A percentile compares a stretch with the other conserved stretches of the same genome.
phyloP scores from a whole-genome alignment of 2,797 vertebrate species.

The Synanceia verrucosa region DNA sequence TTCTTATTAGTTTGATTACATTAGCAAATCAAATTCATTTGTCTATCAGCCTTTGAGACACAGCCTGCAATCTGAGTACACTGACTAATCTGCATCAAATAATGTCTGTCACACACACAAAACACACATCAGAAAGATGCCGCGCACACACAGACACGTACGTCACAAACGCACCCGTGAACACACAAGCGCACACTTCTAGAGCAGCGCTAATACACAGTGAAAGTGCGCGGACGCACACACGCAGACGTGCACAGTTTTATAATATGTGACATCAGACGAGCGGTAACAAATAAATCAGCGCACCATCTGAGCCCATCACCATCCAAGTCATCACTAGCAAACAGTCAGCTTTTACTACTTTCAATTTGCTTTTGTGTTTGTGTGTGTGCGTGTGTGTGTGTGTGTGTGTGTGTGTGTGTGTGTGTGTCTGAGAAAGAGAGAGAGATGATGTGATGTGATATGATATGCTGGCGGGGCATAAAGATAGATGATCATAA shows the following conservation, averaged over 20 bases:
- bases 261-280: constrained; percentile 94
- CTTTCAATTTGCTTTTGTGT: constrained; percentile 96
- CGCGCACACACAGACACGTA: constrained; percentile 11
- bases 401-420: constrained; percentile 17
- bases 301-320: constrained; percentile 96
- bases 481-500: constrained; percentile 99
- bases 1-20: constrained; percentile 99
- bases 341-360: constrained; percentile 99
- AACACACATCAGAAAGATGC: constrained; percentile 32
- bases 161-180: neutral
- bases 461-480: constrained; percentile 95
- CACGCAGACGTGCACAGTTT: constrained; percentile 43
- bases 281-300: constrained; percentile 99
- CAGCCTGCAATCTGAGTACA: constrained; percentile 95
- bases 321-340: constrained; percentile 94
- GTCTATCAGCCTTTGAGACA: constrained; percentile 94
- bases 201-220: constrained; percentile 21
- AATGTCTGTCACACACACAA: constrained; percentile 83
- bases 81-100: constrained; percentile 98
- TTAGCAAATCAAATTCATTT: constrained; percentile 99
- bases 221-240: constrained; percentile 20
- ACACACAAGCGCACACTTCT: constrained; percentile 12
- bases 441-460: constrained; percentile 66
- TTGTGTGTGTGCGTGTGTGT: constrained; percentile 42
- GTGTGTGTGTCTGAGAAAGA: constrained; percentile 22